Evolutionary conservation across 2,888 invertebrate species (phyloP), one percentile per base, ranked within the genome.

Genomic region (Lissonota sp.): DNA sequence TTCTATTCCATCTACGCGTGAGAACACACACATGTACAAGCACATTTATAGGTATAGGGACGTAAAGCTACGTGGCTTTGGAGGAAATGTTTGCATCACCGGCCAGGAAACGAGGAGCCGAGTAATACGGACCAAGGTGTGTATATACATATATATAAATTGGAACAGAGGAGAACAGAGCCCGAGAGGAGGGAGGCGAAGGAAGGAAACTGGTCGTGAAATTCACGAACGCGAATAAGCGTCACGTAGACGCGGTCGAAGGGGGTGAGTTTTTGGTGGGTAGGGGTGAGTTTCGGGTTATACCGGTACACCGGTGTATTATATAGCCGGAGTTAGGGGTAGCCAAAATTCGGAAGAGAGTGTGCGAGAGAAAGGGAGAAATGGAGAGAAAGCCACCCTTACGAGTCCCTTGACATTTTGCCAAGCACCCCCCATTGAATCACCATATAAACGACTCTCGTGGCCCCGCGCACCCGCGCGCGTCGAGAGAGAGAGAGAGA

Each of bases 321-420:
- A 82, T 71, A 67, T 42, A 67, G n/a, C n/a, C 6, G 57, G 67
- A 82, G 79, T 74, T 66, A 55, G 73, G 73, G 69, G 70, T 63
- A 60, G 74, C 79, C 78, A 82, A 86, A 88, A 84, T 83, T 84
- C 84, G 77, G 76, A 73, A 78, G 44, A 53, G 26, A 46, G 62
- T 14, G 60, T 37, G 60, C 66, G 46, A 63, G 39, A 26, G 46
- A 64, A 40, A 55, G 40, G 49, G 57, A 66, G n/a, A 57, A n/a
- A 49, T n/a, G 4, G 67, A 53, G 53, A 7, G 40, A 26, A 46
- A 57, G 71, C 81, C 84, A 83, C 85, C 87, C 88, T 88, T 88
- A 87, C 88, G 87, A 88, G 86, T 89, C 90, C 90, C 90, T 90
- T 89, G 90, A 90, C 89, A 89, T 90, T 90, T 88, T 89, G 89